phyloP scores from a whole-genome alignment of 1,140 invertebrate genomes.

The Drosophila hydei region DNA sequence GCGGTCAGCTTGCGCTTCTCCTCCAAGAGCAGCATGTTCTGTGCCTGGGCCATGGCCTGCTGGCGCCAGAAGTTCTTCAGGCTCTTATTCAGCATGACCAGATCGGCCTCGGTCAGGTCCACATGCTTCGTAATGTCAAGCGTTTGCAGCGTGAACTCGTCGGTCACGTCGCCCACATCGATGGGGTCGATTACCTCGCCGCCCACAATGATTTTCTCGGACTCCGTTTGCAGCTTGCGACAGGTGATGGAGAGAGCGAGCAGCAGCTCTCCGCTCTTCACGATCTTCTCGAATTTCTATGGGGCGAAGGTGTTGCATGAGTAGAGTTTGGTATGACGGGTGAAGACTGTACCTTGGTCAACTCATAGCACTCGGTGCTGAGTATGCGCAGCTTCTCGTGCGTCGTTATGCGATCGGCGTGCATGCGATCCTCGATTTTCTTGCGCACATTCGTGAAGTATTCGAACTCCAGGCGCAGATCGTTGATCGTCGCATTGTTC shows the following conservation, averaged over 20 bases:
- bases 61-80: conserved; percentile 76
- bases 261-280: conserved; percentile 72
- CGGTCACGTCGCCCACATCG: conserved; percentile 29
- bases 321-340: background rate
- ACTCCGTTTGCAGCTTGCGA: conserved; percentile 77
- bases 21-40: conserved; percentile 65
- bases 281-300: conserved; percentile 67
- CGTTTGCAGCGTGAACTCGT: conserved; percentile 51
- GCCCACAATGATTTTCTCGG: conserved; percentile 71
- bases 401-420: conserved; percentile 55
- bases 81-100: conserved; percentile 46
- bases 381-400: conserved; percentile 69
- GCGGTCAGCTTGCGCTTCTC: conserved; percentile 62
- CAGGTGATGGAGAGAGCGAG: conserved; percentile 72
- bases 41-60: conserved; percentile 64
- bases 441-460: conserved; percentile 71
- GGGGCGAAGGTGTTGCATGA: background rate
- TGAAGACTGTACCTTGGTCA: conserved; percentile 55
- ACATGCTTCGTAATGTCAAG: conserved; percentile 65
- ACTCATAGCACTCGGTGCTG: conserved; percentile 61
- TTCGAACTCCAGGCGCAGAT: conserved; percentile 64
- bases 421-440: conserved; percentile 65
- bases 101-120: conserved; percentile 63
- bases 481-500: conserved; percentile 58
- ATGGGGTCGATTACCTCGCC: conserved; percentile 50